These are phyloP conservation scores for Pempheris klunzingeri DNA, from an alignment of 2,797 vertebrate genomes.

Conservation along the genomic window DNA sequence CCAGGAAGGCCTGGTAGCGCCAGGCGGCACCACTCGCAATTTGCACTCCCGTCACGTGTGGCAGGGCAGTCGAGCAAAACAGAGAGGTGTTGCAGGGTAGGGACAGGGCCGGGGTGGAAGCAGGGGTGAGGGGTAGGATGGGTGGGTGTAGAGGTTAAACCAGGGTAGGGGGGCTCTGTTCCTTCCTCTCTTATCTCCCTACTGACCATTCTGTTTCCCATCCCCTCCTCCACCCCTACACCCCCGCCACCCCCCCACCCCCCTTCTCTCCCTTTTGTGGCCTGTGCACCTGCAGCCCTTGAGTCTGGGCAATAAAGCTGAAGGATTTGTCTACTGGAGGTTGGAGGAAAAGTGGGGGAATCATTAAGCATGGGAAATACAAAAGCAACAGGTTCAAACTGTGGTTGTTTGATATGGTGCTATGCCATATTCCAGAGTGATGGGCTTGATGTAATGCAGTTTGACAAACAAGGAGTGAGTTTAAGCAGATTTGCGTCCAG, in stretches of 20 bases:
- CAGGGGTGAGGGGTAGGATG: constrained; percentile 62
- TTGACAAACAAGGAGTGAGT: constrained; percentile 79
- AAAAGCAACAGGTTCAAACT: constrained; percentile 81
- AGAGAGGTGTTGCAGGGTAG: constrained; percentile 52
- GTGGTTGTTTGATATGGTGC: constrained; percentile 66
- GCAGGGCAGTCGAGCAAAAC: constrained; percentile 57
- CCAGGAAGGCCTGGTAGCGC: constrained; percentile 67
- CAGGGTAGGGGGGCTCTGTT: constrained; percentile 66
- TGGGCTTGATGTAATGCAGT: constrained; percentile 74
- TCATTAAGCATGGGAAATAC: constrained; percentile 72
- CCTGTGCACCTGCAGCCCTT: constrained; percentile 84
- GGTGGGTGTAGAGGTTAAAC: constrained; percentile 74
- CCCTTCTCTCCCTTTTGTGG: constrained; percentile 73
- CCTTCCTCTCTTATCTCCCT: constrained; percentile 79
- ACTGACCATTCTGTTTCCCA: constrained; percentile 79
- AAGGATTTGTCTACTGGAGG: constrained; percentile 83
- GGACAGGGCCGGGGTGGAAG: constrained; percentile 12
- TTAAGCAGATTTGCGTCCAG: constrained; percentile 83
- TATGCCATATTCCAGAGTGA: constrained; percentile 60
- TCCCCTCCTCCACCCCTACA: constrained; percentile 56
- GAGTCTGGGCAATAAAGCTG: constrained; percentile 84
- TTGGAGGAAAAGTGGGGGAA: constrained; percentile 70
- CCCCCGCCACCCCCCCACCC: not conserved
- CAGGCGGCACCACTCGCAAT: constrained; percentile 69
- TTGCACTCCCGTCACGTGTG: constrained; percentile 78